A percentile compares a stretch with the other conserved stretches of the same genome.
Evolutionary conservation across 2,888 invertebrate species (phyloP).

Genomic region (Icerya purchasi): DNA sequence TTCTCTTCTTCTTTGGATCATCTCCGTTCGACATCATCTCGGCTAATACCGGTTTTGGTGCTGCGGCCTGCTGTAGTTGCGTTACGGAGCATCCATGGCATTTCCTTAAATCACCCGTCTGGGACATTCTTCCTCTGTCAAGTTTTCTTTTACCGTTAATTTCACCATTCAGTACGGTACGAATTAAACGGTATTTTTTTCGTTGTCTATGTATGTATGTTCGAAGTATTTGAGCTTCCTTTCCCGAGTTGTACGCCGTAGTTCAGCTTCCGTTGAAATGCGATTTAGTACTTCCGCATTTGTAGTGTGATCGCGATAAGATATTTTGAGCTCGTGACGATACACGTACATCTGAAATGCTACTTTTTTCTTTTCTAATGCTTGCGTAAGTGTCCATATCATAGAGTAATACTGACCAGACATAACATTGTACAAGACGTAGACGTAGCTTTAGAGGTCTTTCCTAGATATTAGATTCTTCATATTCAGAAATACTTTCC

Average conservation of each 20-base stretch:
- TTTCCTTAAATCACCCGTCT: too few relatives aligned
- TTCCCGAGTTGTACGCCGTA: not conserved
- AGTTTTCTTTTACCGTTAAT: too few relatives aligned
- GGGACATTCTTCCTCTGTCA: too few relatives aligned
- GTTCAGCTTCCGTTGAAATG: not conserved
- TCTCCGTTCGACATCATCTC: not conserved
- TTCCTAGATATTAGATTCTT: not conserved
- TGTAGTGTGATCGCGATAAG: not conserved
- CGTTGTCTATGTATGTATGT: not conserved
- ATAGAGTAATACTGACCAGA: not conserved
- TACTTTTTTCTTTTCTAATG: not conserved
- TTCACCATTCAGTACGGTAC: too few relatives aligned
- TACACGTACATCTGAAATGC: not conserved
- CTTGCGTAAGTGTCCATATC: not conserved
- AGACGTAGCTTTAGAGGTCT: not conserved
- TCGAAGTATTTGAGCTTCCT: not conserved
- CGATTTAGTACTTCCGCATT: too few relatives aligned
- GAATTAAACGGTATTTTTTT: too few relatives aligned
- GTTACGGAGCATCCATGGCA: too few relatives aligned
- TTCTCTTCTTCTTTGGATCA: not conserved
- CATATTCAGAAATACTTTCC: not conserved
- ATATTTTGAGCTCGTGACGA: not conserved
- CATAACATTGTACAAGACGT: not conserved
- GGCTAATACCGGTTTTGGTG: not conserved
- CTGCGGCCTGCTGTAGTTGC: not conserved